Evolutionary conservation across 2,888 invertebrate genomes (phyloP), one percentile per base, ranked within the genome.

Genomic region (Eudemis profundana): DNA sequence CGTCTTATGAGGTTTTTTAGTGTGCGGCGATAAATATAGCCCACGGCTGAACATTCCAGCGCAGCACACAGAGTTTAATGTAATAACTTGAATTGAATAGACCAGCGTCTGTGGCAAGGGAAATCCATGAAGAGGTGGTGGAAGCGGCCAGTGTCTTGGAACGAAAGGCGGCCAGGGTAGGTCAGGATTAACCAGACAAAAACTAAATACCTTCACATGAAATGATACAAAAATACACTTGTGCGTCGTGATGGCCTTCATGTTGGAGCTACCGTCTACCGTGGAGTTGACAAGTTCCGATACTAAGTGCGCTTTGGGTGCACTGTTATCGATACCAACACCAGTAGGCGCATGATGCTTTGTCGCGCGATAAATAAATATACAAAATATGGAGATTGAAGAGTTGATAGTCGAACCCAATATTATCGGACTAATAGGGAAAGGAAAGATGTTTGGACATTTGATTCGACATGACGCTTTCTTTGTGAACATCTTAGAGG

Each of bases 1-100:
- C 64, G 64, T 36, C 64, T 65, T 65, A 65, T 65, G 59, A 65
- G 59, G 59, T 59, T 51, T 65, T 64, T 59, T 65, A 59, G 51
- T 65, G 64, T 8, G 59, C 36, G 59, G 46, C 51, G 46, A 65
- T 59, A 59, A 65, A 64, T 64, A 64, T 50, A 44, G 63, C 36
- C 42, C n/a, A n/a, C 42, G 63, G 63, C n/a, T 47, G 54, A 56
- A 56, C 63, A 56, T 42, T 56, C 38, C 14, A 10, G 1, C 21
- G 21, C 42, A 64, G 57, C 44, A 42, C 46, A 59, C 64, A 46
- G 61, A 61, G 5, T 33, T 10, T 33, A 7, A 8, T 33, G 10
- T 33, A 8, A 4, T 33, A 33, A 10, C 23, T 23, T 23, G 8
- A 8, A 33, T 8, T n/a, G n/a, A n/a, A n/a, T n/a, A n/a, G n/a